phyloP scores from a whole-genome alignment of 2,113 vertebrate genomes.

The Tachysurus fulvidraco region DNA sequence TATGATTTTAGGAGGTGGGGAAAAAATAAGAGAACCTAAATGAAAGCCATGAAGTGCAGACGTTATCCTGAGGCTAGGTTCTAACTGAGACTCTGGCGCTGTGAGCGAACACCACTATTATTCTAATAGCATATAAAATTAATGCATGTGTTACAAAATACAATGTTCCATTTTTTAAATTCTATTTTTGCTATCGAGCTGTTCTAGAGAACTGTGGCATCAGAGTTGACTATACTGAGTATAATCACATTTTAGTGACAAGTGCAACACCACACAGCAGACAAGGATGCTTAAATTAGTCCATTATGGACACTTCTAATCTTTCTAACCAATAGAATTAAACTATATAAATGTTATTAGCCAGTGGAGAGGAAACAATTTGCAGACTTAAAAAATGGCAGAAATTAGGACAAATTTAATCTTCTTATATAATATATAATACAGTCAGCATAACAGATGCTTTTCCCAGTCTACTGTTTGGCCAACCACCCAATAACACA shows the following conservation, averaged over 20 bases:
- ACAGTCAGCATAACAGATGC: slow-evolving; percentile 5
- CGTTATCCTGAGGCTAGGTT: neutral
- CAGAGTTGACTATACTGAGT: neutral
- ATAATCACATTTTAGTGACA: neutral
- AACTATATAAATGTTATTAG: neutral
- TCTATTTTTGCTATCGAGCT: neutral
- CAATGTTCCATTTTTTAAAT: neutral
- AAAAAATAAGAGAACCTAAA: neutral
- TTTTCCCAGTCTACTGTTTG: slow-evolving; percentile 4
- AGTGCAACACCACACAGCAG: neutral
- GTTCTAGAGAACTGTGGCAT: neutral
- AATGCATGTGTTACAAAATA: neutral
- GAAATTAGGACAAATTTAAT: neutral
- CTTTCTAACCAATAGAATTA: neutral
- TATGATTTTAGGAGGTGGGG: neutral
- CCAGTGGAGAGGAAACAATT: neutral
- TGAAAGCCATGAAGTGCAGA: neutral
- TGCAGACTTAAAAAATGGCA: neutral
- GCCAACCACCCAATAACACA: slow-evolving; percentile 10
- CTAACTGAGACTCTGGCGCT: neutral
- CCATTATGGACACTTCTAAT: neutral
- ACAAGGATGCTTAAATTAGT: neutral
- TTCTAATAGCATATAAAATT: neutral
- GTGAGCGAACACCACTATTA: neutral
- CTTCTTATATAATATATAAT: slow-evolving; percentile 6